Evolutionary conservation across 2,888 invertebrate genomes (phyloP), one percentile per base, ranked within the genome.

Genomic region (Scaptomyza cyrtandrae): DNA sequence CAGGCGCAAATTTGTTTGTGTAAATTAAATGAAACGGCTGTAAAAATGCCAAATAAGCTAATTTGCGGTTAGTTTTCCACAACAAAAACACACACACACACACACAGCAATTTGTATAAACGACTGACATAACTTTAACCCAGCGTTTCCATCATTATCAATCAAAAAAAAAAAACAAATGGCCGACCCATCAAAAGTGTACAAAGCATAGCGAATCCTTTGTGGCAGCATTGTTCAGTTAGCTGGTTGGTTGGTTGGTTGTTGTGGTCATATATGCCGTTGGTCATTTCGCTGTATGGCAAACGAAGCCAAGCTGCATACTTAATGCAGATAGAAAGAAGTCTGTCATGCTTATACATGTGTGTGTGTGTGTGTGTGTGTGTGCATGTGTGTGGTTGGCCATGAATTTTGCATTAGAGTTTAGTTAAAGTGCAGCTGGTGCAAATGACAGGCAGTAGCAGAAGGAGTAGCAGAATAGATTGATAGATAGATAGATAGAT

Each of bases 1-100:
- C 88, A 85, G 89, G 82, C 79, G 89, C 86, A 86, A 89, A 89
- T 86, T 86, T 86, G 84, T 89, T 85, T 89, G 89, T 86, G 82
- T 76, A 87, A 86, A 86, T 86, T 86, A 86, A 86, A 86, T 86
- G 85, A 89, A 86, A 86, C 71, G 89, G 78, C 89, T 89, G 89
- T 86, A 89, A 86, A 86, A 87, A 82, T 85, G 85, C 84, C 87
- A 85, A 85, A 88, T 88, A 85, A 85, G 89, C 84, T 85, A 86
- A 85, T 85, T 85, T 85, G 84, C 85, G 84, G 84, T 85, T 86
- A 84, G 78, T 86, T 88, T 82, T 72, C 46, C 63, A 56, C 65
- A 60, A 58, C 29, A 27, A 27, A 3, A 27, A 29, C 29, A 29
- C 7, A 29, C 29, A 29, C 10, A 10, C 33, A 33, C 10, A 11